phyloP scores from a whole-genome alignment of 2,888 invertebrate species.

The Xestia xanthographa region DNA sequence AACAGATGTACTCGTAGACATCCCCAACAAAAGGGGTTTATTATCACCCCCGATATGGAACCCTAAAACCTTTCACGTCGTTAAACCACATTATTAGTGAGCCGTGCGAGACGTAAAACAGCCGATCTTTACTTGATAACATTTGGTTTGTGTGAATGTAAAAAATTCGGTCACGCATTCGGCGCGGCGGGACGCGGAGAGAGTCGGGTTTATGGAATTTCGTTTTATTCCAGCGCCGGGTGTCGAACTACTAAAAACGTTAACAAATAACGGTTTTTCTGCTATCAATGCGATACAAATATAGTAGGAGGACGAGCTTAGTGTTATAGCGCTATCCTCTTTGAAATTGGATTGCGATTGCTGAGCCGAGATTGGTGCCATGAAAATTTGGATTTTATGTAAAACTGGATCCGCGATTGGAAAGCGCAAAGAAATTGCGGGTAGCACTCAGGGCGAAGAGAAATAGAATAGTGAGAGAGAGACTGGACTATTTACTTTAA shows the following conservation, averaged over 20 bases:
- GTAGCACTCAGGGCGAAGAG: conserved; percentile 24
- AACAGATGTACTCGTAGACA: conserved; percentile 58
- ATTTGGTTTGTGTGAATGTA: conserved; percentile 65
- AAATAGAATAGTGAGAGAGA: conserved; percentile 47
- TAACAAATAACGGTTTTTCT: conserved; percentile 64
- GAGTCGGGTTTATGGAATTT: conserved; percentile 56
- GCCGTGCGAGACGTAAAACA: conserved; percentile 66
- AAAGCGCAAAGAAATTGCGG: conserved; percentile 56
- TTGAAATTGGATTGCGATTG: conserved; percentile 74
- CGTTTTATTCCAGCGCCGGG: conserved; percentile 49
- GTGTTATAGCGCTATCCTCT: conserved; percentile 66
- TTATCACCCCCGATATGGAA: conserved; percentile 64
- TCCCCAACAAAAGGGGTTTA: conserved; percentile 62
- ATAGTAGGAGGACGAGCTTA: conserved; percentile 62
- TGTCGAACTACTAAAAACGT: conserved; percentile 59
- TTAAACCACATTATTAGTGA: conserved; percentile 70
- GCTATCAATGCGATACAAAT: conserved; percentile 58
- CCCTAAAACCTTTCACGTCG: conserved; percentile 65
- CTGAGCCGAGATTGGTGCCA: conserved; percentile 69
- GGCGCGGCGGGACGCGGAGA: conserved; percentile 29
- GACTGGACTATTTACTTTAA: conserved; percentile 47
- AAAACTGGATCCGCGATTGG: conserved; percentile 62
- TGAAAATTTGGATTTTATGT: conserved; percentile 71
- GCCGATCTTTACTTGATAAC: conserved; percentile 69
- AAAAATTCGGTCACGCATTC: conserved; percentile 65